Evolutionary conservation across 2,113 vertebrate genomes (phyloP), one percentile per base, ranked within the genome.

Genomic region (Apodemus speciosus): DNA sequence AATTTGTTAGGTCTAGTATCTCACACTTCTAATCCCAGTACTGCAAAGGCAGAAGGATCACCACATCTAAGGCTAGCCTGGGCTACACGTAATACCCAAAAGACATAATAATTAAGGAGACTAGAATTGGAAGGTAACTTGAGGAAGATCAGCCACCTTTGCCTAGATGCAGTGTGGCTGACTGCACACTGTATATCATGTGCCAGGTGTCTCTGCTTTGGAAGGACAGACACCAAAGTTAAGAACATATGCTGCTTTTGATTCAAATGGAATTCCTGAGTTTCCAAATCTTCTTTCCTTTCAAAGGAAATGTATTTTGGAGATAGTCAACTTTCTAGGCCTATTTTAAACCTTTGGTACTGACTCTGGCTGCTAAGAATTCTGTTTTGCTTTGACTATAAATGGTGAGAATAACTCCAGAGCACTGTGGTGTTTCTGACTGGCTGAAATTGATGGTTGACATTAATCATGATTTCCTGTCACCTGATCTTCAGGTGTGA

Each of bases 311-410:
- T 75, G 32, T 23, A 20, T 83, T 83, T 2, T 53, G 56, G 83
- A 79, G 92, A 66, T 92, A 83, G 46, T 85, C 69, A 60, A 20
- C 38, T 85, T 60, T 94, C 3, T 68, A 56, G 66, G 35, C 21
- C 43, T 66, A 1, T 77, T 91, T 95, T 88, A 81, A 87, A 69
- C 10, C 3, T 3, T 40, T 69, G 35, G 51, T 46, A 14, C 38
- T 87, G 66, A 68, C 32, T 64, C 0, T 90, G 21, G 14, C 77
- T 43, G 53, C 8, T 76, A 56, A 51, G 79, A 77, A 92, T 90
- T 25, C 9, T 91, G 15, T 81, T 95, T 90, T 14, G 46, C 72
- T 95, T 96, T 93, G 38, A 87, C 88, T 84, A 60, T 38, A 90
- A 72, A 40, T 88, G 51, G 81, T 51, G 23, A 51, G 68, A 91